Evolutionary conservation across 2,113 vertebrate species (phyloP), one percentile per base, ranked within the genome.

Genomic region (Sisor rabdophorus): DNA sequence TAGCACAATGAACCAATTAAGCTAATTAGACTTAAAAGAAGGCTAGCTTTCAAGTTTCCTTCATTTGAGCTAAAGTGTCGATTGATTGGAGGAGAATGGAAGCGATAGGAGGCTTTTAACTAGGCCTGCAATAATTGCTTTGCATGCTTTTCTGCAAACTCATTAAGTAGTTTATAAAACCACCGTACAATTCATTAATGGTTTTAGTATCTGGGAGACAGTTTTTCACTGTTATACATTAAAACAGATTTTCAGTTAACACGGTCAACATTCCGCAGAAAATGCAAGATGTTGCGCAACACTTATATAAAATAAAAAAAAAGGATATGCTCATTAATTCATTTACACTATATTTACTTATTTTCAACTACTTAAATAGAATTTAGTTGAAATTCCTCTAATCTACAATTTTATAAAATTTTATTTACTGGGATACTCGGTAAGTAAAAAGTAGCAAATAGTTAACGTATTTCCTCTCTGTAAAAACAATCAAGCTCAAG

Each of bases 1-100:
- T 80, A 83, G 76, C 81, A 85, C 85, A 85, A 72, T 60, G 73
- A 73, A 67, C 82, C 81, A 86, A 85, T 86, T 85, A 85, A 78
- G 75, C 81, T 85, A 83, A 86, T 86, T 86, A 83, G 81, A 73
- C 82, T 75, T 7, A 64, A 85, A 69, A 80, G 74, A 82, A 83
- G 78, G 79, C 71, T 72, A 76, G 82, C 76, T 81, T 83, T 84
- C 81, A 74, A 68, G 77, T 71, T 81, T 82, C 70, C 65, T 80
- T 81, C 80, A 82, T 79, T 77, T 80, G 78, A 79, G 81, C 78
- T 84, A 83, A 84, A 82, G 80, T 83, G 80, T 44, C 73, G 53
- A 83, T 84, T 79, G 81, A 81, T 81, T 79, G 81, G 48, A 55
- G 54, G 73, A 81, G 83, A 82, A 81, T 56, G 68, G 65, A 59